Base-by-base conservation (phyloP, 1,140 invertebrate genomes). In the Galleria mellonella region DNA sequence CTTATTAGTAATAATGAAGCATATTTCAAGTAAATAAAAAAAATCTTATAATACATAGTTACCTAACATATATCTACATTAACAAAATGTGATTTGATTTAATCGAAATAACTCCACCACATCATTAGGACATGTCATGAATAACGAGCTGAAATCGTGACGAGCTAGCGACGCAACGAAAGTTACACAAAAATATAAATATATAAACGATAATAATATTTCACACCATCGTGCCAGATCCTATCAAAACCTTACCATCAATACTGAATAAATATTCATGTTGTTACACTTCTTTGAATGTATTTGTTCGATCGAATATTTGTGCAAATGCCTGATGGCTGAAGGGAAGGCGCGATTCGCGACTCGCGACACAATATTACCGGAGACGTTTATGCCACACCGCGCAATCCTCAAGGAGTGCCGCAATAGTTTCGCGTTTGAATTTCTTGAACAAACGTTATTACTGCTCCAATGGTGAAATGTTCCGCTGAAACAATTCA, bases 401-500 rank as follows among this genome's bases (percentile, higher is more conserved):
- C 54, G 58, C 60, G 30, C 46, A 38, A 45, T 56, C 59, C 47
- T 63, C 52, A 59, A 56, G 44, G 40, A 62, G 45, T 61, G 46
- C 54, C 61, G 63, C 67, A 75, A 81, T 73, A 75, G 73, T 75
- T 81, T 71, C 67, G 55, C 72, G 67, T 77, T 73, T 72, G 73
- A 69, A 75, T 81, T 75, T 79, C 67, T 71, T 64, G 69, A 70
- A 69, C 67, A 77, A 77, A 73, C 70, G 70, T 71, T 76, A 79
- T 79, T 79, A 75, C 69, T 62, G 61, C 63, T 68, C 60, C 60
- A 68, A 74, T 67, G 58, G 69, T 50, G 52, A 45, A 69, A 74
- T 65, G 66, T 65, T 74, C 68, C 56, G 47, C 58, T 72, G 62
- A 79, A 76, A 79, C 71, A 76, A 79, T 76, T 74, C 70, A 64